Evolutionary conservation across 2,113 vertebrate species (phyloP), one percentile per base, ranked within the genome.

Genomic region (Cyrtonyx montezumae): DNA sequence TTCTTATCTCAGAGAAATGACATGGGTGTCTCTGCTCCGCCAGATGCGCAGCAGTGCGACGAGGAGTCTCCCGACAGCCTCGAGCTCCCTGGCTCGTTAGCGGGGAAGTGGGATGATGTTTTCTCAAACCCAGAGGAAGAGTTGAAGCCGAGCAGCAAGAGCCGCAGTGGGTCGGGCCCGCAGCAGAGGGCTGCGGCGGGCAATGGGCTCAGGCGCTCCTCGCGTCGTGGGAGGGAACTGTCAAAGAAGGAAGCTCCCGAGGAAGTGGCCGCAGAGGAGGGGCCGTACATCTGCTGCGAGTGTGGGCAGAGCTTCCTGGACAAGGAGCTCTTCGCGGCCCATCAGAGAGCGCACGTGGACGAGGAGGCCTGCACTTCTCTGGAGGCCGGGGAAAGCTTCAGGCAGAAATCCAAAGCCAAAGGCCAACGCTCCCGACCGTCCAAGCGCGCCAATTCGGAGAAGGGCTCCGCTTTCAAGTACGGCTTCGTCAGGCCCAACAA

Each of bases 261-360:
- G 59, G 79, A 58, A 0, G 55, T 8, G 2, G 40, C 55, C 0
- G 16, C 79, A 0, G 98, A 96, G 0, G 98, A 99, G 82, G 97
- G 98, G 55, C 98, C 98, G 1, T 99, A 98, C 95, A 98, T 98
- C 96, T 99, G 98, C 88, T 98, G 98, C 0, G 98, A 98, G 77
- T 99, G 98, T 0, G 98, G 98, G 61, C 97, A 98, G 94, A 98
- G 98, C 86, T 99, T 99, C 95, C 97, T 96, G 76, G 97, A 97
- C 85, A 96, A 97, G 94, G 22, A 95, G 79, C 96, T 96, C 68
- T 97, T 97, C 0, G 53, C 94, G 43, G 12, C 28, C 59, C 97
- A 97, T 22, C 94, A 97, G 15, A 95, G 95, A 8, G 87, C 67
- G 0, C 97, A 98, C 2, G 80, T 84, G 18, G 67, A 86, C 0